Evolutionary conservation across 2,797 vertebrate species (phyloP).

Genomic region (Enteromius viviparus): DNA sequence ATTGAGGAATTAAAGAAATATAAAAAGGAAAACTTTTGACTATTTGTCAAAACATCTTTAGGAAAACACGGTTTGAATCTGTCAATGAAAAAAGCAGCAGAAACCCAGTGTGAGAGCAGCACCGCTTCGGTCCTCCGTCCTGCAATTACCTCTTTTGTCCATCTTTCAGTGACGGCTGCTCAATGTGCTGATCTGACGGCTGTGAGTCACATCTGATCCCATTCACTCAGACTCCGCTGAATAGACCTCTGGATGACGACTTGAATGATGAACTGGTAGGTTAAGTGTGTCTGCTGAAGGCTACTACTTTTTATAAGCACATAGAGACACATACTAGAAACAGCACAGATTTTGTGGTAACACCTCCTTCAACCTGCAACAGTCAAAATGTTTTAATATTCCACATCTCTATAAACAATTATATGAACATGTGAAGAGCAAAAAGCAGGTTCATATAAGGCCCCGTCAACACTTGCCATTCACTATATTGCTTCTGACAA

Average conservation of each 20-base stretch:
- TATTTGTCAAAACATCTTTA: not conserved
- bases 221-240: constrained; percentile 15
- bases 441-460: not conserved
- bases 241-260: constrained; percentile 8
- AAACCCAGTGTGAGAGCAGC: constrained; percentile 2
- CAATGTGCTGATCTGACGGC: constrained; percentile 30
- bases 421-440: not conserved
- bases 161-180: constrained; percentile 15
- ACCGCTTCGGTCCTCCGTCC: not conserved
- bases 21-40: not conserved
- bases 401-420: not conserved
- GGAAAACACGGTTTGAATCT: not conserved
- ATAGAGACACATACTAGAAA: not conserved
- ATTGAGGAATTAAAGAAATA: not conserved
- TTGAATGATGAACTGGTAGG: not conserved
- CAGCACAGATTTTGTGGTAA: not conserved
- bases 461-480: not conserved
- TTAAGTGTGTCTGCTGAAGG: constrained; percentile 22
- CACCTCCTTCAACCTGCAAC: not conserved
- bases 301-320: not conserved
- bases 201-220: constrained; percentile 43
- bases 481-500: not conserved
- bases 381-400: not conserved
- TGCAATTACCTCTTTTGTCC: constrained; percentile 23
- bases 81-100: not conserved